A percentile compares a stretch with the other conserved stretches of the same genome.
Conservation (phyloP, 2,113 vertebrate genomes). For the Eolophus roseicapilla region DNA sequence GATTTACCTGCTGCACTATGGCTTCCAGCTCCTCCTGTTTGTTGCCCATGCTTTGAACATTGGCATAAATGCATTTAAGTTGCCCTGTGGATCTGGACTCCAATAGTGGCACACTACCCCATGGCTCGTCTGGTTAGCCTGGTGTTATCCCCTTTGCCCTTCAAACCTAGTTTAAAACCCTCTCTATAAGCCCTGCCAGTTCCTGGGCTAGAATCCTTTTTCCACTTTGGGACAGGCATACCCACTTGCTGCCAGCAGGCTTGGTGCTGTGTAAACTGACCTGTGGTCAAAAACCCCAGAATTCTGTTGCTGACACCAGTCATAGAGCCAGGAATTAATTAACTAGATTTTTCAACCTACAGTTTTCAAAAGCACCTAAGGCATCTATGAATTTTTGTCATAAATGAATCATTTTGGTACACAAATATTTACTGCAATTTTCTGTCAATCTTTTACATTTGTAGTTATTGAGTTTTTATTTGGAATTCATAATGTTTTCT, state of each 20-base stretch:
- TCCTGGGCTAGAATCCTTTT: neutral
- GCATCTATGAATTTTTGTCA: neutral
- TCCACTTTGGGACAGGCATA: neutral
- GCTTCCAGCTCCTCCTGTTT: neutral
- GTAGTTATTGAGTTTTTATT: neutral
- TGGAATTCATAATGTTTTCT: neutral
- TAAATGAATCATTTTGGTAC: neutral
- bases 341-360: neutral
- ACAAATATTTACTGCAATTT: neutral
- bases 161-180: neutral
- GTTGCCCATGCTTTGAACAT: neutral
- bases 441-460: neutral
- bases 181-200: neutral
- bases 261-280: neutral
- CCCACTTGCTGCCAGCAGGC: neutral
- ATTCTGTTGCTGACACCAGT: neutral
- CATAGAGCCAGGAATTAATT: neutral
- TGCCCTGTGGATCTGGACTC: neutral
- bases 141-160: neutral
- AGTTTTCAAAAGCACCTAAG: neutral
- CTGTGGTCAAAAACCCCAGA: neutral
- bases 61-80: neutral
- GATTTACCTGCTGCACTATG: neutral
- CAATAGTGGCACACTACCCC: neutral
- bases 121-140: neutral